A percentile compares a stretch with the other conserved stretches of the same genome.
Evolutionary conservation across 2,888 invertebrate genomes (phyloP).

Genomic region (Sisyra nigra): DNA sequence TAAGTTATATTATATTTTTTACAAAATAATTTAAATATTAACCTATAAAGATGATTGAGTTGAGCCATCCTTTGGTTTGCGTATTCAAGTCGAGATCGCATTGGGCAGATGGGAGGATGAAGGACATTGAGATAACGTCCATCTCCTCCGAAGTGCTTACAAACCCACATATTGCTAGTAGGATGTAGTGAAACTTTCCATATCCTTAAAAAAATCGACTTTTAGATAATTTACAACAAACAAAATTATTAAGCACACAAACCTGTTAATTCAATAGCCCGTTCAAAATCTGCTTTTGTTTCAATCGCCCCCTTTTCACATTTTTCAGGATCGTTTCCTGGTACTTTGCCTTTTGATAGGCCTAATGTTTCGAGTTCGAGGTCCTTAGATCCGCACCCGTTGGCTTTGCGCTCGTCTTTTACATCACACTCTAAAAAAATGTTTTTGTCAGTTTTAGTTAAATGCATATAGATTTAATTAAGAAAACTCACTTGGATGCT

Average conservation of each 20-base stretch:
- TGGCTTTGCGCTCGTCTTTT: conserved; percentile 65
- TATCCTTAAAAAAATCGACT: conserved; percentile 36
- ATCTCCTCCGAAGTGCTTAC: conserved; percentile 92
- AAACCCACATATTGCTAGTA: conserved; percentile 83
- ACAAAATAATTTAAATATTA: conserved; percentile 12
- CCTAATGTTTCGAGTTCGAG: conserved; percentile 5
- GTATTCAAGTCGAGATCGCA: conserved; percentile 81
- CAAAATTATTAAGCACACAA: conserved; percentile 15
- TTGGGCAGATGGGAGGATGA: conserved; percentile 83
- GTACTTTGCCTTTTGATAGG: conserved; percentile 32
- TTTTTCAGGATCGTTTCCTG: conserved; percentile 16
- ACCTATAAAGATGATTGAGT: conserved; percentile 43
- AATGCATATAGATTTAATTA: not conserved
- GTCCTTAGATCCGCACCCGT: conserved; percentile 36
- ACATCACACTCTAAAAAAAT: conserved; percentile 62
- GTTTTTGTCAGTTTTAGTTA: not conserved
- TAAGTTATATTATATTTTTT: no score
- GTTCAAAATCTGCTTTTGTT: conserved; percentile 73
- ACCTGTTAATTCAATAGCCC: conserved; percentile 74
- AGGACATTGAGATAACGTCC: conserved; percentile 91
- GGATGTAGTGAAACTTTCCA: conserved; percentile 79
- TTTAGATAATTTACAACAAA: not conserved
- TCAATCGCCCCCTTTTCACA: conserved; percentile 21
- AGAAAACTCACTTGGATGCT: conserved; percentile 43
- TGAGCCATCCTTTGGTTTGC: conserved; percentile 66